These are phyloP conservation scores for Lysandra coridon DNA, from an alignment of 2,888 invertebrate species.

Conservation along the genomic window DNA sequence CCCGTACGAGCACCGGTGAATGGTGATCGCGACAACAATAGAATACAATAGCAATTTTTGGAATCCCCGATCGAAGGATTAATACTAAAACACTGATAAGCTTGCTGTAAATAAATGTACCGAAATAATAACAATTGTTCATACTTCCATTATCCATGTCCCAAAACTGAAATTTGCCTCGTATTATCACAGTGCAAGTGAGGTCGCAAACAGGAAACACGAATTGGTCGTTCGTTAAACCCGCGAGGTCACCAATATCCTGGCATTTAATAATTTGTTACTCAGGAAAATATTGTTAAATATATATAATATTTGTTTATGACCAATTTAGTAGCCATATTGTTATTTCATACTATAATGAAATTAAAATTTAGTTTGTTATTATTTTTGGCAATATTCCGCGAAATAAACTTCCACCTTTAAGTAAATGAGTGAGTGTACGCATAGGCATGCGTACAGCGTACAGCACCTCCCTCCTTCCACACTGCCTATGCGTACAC, in stretches of 20 bases:
- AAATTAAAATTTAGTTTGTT: too few relatives aligned
- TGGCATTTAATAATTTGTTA: neutral
- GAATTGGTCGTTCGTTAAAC: constrained; percentile 1
- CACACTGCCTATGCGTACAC: too few relatives aligned
- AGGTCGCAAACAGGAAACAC: constrained; percentile 11
- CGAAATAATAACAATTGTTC: neutral
- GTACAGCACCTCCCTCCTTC: too few relatives aligned
- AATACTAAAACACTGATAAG: neutral
- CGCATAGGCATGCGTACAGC: too few relatives aligned
- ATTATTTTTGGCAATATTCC: too few relatives aligned
- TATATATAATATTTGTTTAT: neutral
- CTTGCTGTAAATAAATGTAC: neutral
- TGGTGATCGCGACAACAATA: too few relatives aligned
- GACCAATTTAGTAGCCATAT: neutral
- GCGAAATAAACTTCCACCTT: too few relatives aligned
- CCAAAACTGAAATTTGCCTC: neutral
- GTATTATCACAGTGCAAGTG: neutral
- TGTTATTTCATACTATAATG: neutral
- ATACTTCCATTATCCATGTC: neutral
- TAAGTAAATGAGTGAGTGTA: too few relatives aligned
- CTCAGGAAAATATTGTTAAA: constrained; percentile 1
- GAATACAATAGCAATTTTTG: too few relatives aligned
- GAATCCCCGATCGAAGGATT: too few relatives aligned
- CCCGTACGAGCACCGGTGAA: too few relatives aligned
- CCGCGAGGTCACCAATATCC: neutral